These are phyloP conservation scores for Globodera rostochiensis DNA, from an alignment of 1,140 invertebrate genomes.

Conservation along the genomic window DNA sequence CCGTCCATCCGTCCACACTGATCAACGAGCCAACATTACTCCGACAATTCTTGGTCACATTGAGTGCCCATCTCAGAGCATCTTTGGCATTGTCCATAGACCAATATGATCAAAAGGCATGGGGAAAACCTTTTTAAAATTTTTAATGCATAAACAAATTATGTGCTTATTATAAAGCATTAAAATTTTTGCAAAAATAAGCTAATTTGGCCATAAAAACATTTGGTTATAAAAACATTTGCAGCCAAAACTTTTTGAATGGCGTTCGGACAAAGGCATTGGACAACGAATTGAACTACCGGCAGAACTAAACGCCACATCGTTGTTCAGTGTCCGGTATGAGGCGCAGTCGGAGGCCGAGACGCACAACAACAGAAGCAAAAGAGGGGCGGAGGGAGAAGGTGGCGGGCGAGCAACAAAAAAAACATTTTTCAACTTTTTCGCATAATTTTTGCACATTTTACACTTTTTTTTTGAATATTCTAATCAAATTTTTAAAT, in stretches of 20 bases:
- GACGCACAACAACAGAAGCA: neutral
- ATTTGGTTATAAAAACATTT: too few relatives aligned
- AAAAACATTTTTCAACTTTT: neutral
- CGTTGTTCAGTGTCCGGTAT: constrained; percentile 30
- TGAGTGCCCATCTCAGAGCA: constrained; percentile 24
- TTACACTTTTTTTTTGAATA: too few relatives aligned
- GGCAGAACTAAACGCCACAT: constrained; percentile 15
- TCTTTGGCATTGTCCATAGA: constrained; percentile 23
- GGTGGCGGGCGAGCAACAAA: too few relatives aligned
- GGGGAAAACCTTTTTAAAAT: too few relatives aligned
- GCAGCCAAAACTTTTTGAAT: constrained; percentile 24
- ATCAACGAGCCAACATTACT: neutral
- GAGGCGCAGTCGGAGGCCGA: neutral
- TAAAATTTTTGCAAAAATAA: too few relatives aligned
- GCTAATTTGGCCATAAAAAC: neutral
- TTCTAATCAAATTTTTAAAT: too few relatives aligned
- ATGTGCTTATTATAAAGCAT: too few relatives aligned
- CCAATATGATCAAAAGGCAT: neutral
- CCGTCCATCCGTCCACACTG: constrained; percentile 12
- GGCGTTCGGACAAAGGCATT: constrained; percentile 13
- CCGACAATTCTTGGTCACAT: constrained; percentile 18
- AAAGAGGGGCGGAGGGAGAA: constrained; percentile 10
- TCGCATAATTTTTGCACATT: too few relatives aligned
- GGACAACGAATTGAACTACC: constrained; percentile 21
- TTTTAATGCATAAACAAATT: neutral